These are phyloP conservation scores for Matsumurasca onukii DNA, from an alignment of 1,140 invertebrate species.

Conservation along the genomic window DNA sequence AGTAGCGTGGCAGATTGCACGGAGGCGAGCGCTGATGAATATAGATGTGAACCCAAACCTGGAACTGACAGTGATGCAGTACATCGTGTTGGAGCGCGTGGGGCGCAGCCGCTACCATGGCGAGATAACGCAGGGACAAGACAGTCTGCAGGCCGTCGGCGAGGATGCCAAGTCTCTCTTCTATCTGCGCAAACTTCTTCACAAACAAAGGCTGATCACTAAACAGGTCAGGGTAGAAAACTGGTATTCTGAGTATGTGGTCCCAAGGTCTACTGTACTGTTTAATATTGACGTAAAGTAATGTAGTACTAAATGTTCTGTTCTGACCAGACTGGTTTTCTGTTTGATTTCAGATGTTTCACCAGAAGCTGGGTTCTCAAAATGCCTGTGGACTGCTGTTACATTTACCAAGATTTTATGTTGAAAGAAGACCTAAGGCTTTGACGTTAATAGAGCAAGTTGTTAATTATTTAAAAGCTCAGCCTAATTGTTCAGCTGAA, in stretches of 20 bases:
- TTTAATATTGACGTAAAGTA: no score
- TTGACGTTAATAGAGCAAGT: constrained; percentile 56
- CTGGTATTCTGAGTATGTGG: no score
- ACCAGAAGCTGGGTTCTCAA: constrained; percentile 17
- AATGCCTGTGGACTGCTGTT: constrained; percentile 51
- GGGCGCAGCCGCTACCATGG: constrained; percentile 70
- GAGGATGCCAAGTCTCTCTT: constrained; percentile 65
- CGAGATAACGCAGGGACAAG: constrained; percentile 67
- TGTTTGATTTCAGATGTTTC: constrained; percentile 24
- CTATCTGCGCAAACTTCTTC: constrained; percentile 63
- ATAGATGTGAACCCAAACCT: constrained; percentile 52
- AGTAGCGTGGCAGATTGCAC: constrained; percentile 65
- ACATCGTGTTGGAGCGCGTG: constrained; percentile 74
- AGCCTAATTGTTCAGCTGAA: constrained; percentile 54
- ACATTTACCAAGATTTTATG: constrained; percentile 62
- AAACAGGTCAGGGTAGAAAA: constrained; percentile 56
- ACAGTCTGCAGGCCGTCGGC: constrained; percentile 54
- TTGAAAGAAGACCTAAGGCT: constrained; percentile 56
- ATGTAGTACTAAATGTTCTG: neutral
- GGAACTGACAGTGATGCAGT: constrained; percentile 59
- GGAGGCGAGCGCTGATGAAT: constrained; percentile 60
- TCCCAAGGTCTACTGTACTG: no score
- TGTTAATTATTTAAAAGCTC: constrained; percentile 56
- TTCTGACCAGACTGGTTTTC: neutral
- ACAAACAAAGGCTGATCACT: constrained; percentile 60